Percentiles rank a stretch among this genome's conserved stretches.
Evolutionary conservation across 2,888 invertebrate species (phyloP).

Genomic region (Neoascia interrupta): DNA sequence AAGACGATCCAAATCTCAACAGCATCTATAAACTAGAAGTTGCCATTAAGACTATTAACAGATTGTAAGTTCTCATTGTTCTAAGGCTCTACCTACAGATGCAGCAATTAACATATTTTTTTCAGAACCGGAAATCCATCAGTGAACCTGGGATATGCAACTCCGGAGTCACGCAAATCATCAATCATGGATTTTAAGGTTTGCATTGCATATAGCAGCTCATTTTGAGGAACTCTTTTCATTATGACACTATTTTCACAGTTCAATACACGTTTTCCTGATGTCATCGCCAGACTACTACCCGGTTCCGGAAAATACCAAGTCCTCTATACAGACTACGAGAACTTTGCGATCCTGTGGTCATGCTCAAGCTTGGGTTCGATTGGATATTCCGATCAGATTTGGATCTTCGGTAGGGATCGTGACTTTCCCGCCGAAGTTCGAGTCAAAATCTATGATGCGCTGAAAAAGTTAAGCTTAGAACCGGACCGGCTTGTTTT

Average conservation of each 20-base stretch:
- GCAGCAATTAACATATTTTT: not conserved
- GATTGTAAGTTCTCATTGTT: conserved; percentile 81
- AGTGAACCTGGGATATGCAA: conserved; percentile 83
- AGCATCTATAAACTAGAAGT: conserved; percentile 83
- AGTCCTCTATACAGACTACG: conserved; percentile 87
- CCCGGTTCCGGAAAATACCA: conserved; percentile 88
- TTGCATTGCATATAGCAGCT: conserved; percentile 1
- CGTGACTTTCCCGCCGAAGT: conserved; percentile 84
- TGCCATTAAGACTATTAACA: conserved; percentile 83
- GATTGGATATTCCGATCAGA: conserved; percentile 82
- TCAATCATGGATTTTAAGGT: conserved; percentile 80
- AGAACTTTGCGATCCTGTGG: conserved; percentile 86
- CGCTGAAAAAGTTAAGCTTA: conserved; percentile 82
- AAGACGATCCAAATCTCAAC: conserved; percentile 77
- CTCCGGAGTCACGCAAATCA: conserved; percentile 82
- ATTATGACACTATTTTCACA: conserved; percentile 73
- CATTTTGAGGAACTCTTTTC: not conserved
- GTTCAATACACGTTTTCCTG: conserved; percentile 84
- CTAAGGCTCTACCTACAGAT: not conserved
- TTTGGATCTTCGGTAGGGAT: conserved; percentile 86
- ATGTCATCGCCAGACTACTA: conserved; percentile 83
- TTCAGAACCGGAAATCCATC: conserved; percentile 83
- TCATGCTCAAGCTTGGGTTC: conserved; percentile 85
- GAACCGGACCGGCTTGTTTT: conserved; percentile 87
- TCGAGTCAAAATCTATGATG: conserved; percentile 84